Percentiles rank a stretch among this genome's conserved stretches.
Conservation (phyloP, 2,888 invertebrate genomes). For the Drosophila macrospina region DNA sequence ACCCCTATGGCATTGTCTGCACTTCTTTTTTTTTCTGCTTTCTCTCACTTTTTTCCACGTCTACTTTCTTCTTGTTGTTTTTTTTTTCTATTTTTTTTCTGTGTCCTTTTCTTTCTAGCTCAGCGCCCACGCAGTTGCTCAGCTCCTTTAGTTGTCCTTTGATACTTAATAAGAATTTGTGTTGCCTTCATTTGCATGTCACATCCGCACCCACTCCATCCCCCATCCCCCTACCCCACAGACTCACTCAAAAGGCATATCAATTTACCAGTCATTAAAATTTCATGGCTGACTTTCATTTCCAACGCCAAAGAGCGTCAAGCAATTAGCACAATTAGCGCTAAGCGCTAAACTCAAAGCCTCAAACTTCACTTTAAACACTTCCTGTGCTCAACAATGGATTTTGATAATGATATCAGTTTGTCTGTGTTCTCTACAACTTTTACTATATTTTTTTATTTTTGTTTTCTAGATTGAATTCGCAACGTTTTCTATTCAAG, state of each 20-base stretch:
- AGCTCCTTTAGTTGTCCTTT: slow-evolving; percentile 58
- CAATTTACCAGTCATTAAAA: slow-evolving; percentile 80
- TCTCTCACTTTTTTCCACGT: slow-evolving; percentile 17
- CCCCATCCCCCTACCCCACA: background rate
- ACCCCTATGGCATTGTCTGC: slow-evolving; percentile 40
- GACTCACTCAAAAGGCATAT: slow-evolving; percentile 74
- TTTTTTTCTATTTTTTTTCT: slow-evolving; percentile 2
- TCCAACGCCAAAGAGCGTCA: slow-evolving; percentile 63
- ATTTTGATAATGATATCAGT: slow-evolving; percentile 61
- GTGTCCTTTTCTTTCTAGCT: slow-evolving; percentile 25
- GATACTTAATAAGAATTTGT: slow-evolving; percentile 77
- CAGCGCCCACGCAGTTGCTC: slow-evolving; percentile 47
- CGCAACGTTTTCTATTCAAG: slow-evolving; percentile 6
- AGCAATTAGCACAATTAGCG: slow-evolving; percentile 74
- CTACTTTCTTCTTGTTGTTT: slow-evolving; percentile 11
- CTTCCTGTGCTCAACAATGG: slow-evolving; percentile 13
- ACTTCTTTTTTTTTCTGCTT: slow-evolving; percentile 11
- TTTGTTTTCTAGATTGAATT: slow-evolving; percentile 39
- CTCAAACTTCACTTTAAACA: slow-evolving; percentile 25
- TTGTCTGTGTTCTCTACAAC: background rate
- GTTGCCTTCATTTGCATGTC: slow-evolving; percentile 70
- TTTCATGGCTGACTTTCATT: slow-evolving; percentile 74
- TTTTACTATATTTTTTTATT: background rate
- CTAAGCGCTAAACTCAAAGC: slow-evolving; percentile 45
- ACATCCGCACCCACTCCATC: background rate